Percentiles rank a stretch among this genome's conserved stretches.
Conservation (phyloP, 2,797 vertebrate species). For the Helicolenus hilgendorfi region DNA sequence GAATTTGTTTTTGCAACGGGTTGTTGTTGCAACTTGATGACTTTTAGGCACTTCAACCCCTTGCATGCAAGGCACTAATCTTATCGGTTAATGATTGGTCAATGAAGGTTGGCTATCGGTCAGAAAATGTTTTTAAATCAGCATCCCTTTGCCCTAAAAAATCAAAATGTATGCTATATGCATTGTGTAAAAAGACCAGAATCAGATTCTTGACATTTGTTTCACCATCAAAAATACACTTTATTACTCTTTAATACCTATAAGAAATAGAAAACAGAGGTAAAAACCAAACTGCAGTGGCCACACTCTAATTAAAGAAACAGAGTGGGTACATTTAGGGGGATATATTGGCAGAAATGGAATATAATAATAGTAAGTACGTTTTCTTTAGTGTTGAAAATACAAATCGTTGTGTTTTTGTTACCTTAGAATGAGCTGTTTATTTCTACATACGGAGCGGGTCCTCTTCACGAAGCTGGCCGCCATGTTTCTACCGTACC, state of each 20-base stretch:
- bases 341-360: too few relatives aligned
- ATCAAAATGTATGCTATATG: neutral
- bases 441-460: too few relatives aligned
- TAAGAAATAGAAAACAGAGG: neutral
- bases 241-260: neutral
- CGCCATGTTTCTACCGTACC: too few relatives aligned
- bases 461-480: too few relatives aligned
- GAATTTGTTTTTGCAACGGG: rapidly evolving
- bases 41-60: neutral
- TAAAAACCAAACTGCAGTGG: neutral
- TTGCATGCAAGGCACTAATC: neutral
- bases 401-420: too few relatives aligned
- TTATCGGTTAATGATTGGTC: too few relatives aligned
- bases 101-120: rapidly evolving
- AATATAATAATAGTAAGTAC: too few relatives aligned
- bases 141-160: neutral
- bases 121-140: rapidly evolving
- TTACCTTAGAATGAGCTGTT: too few relatives aligned
- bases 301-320: neutral
- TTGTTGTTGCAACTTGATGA: neutral
- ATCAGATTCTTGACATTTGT: neutral
- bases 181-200: neutral
- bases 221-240: neutral
- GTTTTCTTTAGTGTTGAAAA: too few relatives aligned
- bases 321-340: too few relatives aligned